A percentile compares a stretch with the other conserved stretches of the same genome.
These are phyloP conservation scores for Thunnus maccoyii DNA, from an alignment of 2,113 vertebrate genomes.

Conservation along the genomic window DNA sequence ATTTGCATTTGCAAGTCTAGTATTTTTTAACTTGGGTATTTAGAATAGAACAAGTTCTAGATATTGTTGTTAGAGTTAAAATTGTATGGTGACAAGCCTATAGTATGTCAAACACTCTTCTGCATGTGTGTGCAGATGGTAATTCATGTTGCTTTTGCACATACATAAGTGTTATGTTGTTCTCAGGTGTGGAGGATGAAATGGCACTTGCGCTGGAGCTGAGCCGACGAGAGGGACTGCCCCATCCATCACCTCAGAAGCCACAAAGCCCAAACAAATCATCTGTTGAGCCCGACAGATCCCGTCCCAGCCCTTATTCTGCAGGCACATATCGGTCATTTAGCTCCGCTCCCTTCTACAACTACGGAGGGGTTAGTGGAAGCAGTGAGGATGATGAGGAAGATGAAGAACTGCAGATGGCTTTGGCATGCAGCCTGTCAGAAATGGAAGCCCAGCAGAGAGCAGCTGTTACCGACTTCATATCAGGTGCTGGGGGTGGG, in stretches of 20 bases:
- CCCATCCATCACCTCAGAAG: constrained; percentile 55
- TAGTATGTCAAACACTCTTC: not conserved
- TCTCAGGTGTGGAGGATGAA: constrained; percentile 92
- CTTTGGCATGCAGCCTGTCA: constrained; percentile 97
- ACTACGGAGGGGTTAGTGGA: constrained; percentile 71
- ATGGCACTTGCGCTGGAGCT: constrained; percentile 94
- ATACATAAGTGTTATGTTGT: constrained; percentile 34
- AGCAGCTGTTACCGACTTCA: constrained; percentile 85
- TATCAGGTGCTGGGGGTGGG: constrained; percentile 84
- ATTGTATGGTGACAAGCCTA: not conserved
- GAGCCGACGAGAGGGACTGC: constrained; percentile 90
- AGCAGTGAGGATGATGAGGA: constrained; percentile 86
- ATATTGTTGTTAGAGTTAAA: not conserved
- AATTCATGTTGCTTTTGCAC: not conserved
- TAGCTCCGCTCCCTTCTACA: constrained; percentile 86
- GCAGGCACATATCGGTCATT: constrained; percentile 76
- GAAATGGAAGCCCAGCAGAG: constrained; percentile 94
- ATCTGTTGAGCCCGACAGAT: constrained; percentile 19
- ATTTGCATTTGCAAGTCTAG: not conserved
- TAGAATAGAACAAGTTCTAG: not conserved
- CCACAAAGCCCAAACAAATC: constrained; percentile 77
- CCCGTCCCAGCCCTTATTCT: constrained; percentile 31
- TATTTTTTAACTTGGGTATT: not conserved
- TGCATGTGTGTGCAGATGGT: not conserved
- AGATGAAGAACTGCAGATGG: constrained; percentile 95